Evolutionary conservation across 2,888 invertebrate genomes (phyloP), one percentile per base, ranked within the genome.

Genomic region (Plusia festucae): DNA sequence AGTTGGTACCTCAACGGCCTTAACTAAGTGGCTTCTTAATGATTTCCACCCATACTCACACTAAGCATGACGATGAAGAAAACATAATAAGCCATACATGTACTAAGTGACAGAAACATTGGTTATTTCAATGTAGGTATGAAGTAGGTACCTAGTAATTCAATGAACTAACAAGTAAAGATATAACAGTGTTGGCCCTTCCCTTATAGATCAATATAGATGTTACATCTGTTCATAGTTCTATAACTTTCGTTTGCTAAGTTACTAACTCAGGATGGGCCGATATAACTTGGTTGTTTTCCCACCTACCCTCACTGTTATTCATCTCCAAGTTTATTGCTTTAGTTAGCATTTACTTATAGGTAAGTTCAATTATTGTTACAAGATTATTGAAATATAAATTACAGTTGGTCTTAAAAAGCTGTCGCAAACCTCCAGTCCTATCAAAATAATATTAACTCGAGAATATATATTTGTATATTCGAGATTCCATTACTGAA

Each of bases 401-500:
- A 68, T 74, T 55, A 65, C 46, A 52, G 51, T 22, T 56, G 64
- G 56, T 60, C 60, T 34, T 49, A 56, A 64, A 70, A 65, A 72
- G 65, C 76, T 79, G 72, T 81, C 72, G 71, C 65, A 62, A 81
- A 84, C 75, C 84, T 82, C 84, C 85, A 75, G 75, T 79, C 73
- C 82, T 82, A 77, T 82, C 83, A 83, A 83, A 87, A 84, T 85
- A 86, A 87, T 83, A 70, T 76, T 80, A 80, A 86, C 83, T 81
- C 72, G 82, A 78, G 85, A 82, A 82, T 86, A 82, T 85, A 46
- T 20, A 49, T 40, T 40, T 49, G 46, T 49, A 11, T 49, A 88
- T 88, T 87, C 83, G 78, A 82, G 82, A 85, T 85, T 87, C 89
- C 87, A 89, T 91, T 90, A 88, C 70, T 72, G 75, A 60, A 79